Base-by-base conservation (phyloP, 2,888 invertebrate species). In the Bursaphelenchus okinawaensis region DNA sequence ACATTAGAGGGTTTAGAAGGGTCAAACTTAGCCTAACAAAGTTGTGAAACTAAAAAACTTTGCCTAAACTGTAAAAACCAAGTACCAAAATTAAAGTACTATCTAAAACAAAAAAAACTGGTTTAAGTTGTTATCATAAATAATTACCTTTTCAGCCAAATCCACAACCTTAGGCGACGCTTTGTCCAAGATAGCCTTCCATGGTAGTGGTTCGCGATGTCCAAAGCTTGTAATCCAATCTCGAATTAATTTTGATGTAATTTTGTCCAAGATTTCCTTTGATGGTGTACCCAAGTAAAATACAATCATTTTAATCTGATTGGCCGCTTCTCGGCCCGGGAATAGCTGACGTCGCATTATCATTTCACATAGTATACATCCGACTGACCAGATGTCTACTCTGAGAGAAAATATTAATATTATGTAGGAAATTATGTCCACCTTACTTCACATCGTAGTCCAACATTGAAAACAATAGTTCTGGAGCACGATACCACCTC, bases 321-420 rank as follows among this genome's bases (percentile, higher is more conserved):
- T 65, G 22, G 59, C 60, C 1, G 67, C 64, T 24, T 73, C 71
- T 57, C 74, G 71, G 8, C 80, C 85, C 63, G 85, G 85, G 73
- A 86, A 86, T 0, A 86, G 74, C 68, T 85, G 85, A 61, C 84
- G 83, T n/a, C 85, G 75, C 31, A 84, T 83, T 51, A 86, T 77
- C 84, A 86, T 84, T 72, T 86, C 86, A 7, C 84, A 85, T 70
- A 86, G 84, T 29, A 86, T 86, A 73, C 85, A 85, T 12, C 86
- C 86, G 0, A 84, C 84, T 19, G 85, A 85, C 86, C 86, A 86
- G 73, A 86, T 82, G 68, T 86, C 86, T 0, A 85, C 84, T 60
- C 84, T 79, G 52, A 62, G 75, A 23, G 7, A n/a, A n/a, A n/a
- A n/a, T n/a, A n/a, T n/a, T n/a, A n/a, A n/a, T n/a, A n/a, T n/a